Evolutionary conservation across 2,888 invertebrate genomes (phyloP).

Genomic region (Magallana nippona): DNA sequence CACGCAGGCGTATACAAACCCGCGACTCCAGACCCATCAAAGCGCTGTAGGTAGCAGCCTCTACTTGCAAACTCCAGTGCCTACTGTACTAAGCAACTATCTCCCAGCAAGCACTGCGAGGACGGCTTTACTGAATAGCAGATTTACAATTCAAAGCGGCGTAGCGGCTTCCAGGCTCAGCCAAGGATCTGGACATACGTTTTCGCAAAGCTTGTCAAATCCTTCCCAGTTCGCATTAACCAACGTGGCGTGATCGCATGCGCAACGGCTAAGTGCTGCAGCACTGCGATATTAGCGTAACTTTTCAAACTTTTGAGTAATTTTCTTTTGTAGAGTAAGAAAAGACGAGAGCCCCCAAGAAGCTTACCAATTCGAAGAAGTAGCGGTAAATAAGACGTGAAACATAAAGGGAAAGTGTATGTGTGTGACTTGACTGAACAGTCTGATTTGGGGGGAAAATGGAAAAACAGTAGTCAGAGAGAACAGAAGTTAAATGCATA

Average conservation of each 20-base stretch:
- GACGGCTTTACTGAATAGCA: not conserved
- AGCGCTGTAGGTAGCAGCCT: slow-evolving; percentile 12
- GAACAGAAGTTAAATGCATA: not conserved
- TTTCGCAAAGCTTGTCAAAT: slow-evolving; percentile 12
- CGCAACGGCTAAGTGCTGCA: not conserved
- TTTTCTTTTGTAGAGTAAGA: slow-evolving; percentile 10
- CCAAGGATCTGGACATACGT: not conserved
- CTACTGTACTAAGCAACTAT: slow-evolving; percentile 16
- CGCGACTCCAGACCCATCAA: slow-evolving; percentile 15
- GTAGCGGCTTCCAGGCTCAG: not conserved
- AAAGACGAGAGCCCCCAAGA: not conserved
- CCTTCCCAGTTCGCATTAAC: slow-evolving; percentile 21
- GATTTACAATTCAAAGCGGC: slow-evolving; percentile 14
- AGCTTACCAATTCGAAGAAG: not conserved
- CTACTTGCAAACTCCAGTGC: not conserved
- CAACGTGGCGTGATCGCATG: slow-evolving; percentile 17
- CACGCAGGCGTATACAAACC: not conserved
- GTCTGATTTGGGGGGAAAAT: not conserved
- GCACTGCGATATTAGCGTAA: not conserved
- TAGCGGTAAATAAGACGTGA: not conserved
- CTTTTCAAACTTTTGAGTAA: slow-evolving; percentile 5
- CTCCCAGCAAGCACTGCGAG: slow-evolving; percentile 4
- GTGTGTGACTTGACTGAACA: not conserved
- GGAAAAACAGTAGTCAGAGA: not conserved
- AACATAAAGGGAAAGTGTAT: too few species aligned